These are phyloP conservation scores for Chiroxiphia lanceolata DNA, from an alignment of 2,797 vertebrate genomes.

Conservation along the genomic window DNA sequence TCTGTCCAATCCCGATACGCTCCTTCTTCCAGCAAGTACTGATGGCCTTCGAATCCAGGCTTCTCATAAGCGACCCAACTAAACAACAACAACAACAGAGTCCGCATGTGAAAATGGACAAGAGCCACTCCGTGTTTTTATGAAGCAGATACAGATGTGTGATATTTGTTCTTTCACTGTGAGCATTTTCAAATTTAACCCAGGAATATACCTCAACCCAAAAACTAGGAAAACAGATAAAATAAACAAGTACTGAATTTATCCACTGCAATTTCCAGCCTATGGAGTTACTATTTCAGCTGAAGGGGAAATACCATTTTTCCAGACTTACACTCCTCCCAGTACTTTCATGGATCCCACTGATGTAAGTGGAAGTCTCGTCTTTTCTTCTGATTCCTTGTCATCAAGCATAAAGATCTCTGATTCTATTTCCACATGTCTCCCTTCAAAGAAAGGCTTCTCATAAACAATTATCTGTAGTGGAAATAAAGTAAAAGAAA, in stretches of 20 bases:
- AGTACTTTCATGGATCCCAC: conserved; percentile 91
- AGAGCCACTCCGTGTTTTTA: neutral
- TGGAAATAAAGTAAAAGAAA: neutral
- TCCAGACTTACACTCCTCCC: conserved; percentile 88
- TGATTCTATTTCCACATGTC: conserved; percentile 79
- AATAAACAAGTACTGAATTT: neutral
- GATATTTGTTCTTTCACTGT: neutral
- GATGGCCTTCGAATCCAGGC: conserved; percentile 87
- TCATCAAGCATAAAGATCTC: conserved; percentile 75
- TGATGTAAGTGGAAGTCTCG: conserved; percentile 49
- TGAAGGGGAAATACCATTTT: neutral
- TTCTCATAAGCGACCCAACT: conserved; percentile 95
- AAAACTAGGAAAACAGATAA: neutral
- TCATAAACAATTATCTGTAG: conserved; percentile 87
- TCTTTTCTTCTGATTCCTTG: conserved; percentile 42
- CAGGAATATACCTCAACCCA: neutral
- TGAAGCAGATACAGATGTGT: neutral
- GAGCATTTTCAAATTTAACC: neutral
- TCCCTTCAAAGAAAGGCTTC: conserved; percentile 89
- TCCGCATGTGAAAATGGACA: neutral
- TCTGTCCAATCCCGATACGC: conserved; percentile 85
- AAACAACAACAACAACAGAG: conserved; percentile 18
- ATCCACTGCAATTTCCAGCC: neutral
- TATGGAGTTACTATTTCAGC: neutral
- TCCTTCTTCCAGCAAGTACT: conserved; percentile 95